Base-by-base conservation (phyloP, 1,140 invertebrate genomes). In the Penaeus chinensis region DNA sequence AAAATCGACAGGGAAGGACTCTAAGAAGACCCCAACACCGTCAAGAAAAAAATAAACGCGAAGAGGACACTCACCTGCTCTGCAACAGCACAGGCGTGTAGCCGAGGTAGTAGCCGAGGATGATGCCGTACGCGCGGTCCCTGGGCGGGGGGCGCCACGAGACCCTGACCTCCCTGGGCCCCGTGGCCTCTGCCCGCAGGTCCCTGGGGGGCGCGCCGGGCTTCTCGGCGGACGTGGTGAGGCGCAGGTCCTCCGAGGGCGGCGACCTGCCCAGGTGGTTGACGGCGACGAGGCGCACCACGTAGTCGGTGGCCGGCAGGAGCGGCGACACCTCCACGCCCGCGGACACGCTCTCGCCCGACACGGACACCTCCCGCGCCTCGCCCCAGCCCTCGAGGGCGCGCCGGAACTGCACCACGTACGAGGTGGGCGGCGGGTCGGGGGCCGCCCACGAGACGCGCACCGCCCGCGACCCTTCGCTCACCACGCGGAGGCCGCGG, bases 131-230 rank as follows among this genome's bases (percentile, higher is more conserved):
- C 65, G 95, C 92, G 11, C 95, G 91, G 91, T 96, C 95, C 0
- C 93, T 92, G 32, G 94, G 84, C 0, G 96, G 96, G 0, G 95
- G 95, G 84, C 94, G 92, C 96, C 96, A 97, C 5, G 95, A 95
- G 7, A 97, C 94, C 47, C 96, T 92, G 19, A 97, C 93, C 91
- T 96, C 95, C 0, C 95, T 95, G 1, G 96, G 96, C 2, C 95
- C 96, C 1, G 96, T 92, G 2, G 96, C 94, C 87, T 95, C 93
- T 1, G 95, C 95, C 13, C 94, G 93, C 16, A 97, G 93, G 91
- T 95, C 95, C 3, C 94, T 92, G 0, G 96, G 96, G 1, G 96
- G 94, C n/a, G 95, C 95, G 13, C 95, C 95, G 0, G 96, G 96
- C 91, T 92, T 92, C 63, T 90, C 90, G 13, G 84, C 85, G 37